Base-by-base conservation (phyloP, 2,888 invertebrate genomes). In the Ligdia adustata region DNA sequence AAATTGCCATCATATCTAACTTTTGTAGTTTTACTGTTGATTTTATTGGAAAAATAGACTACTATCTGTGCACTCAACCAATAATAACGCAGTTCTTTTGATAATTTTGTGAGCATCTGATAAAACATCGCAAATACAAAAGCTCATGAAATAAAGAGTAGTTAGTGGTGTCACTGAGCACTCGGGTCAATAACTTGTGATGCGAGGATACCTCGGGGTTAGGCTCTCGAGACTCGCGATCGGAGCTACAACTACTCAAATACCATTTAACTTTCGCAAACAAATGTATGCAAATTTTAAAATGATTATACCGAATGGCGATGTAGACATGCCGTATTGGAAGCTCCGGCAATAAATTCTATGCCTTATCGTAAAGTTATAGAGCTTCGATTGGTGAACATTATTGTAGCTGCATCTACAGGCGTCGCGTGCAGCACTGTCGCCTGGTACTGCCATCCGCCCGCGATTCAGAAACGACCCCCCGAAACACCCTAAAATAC, bases 391-490 rank as follows among this genome's bases (percentile, higher is more conserved):
- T 77, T 75, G 64, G 72, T 69, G 64, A 67, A 67, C 68, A 55
- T 59, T 61, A 16, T 71, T 55, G 60, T 72, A 64, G 87, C 81
- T 87, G 84, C 87, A 48, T 48, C 42, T 20, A 48, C 46, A 83
- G 69, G 40, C 44, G 79, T 86, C 90, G 88, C 89, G 89, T 89
- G 89, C 82, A 82, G 69, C 67, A 62, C 61, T 52, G 58, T 80
- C 69, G 88, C 90, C 92, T 92, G 92, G 92, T 76, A 92, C 92
- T 77, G 72, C 84, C 87, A 79, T 71, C 79, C 59, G 48, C 80
- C 71, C 69, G 67, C 72, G 64, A 64, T 71, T 73, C 76, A 76
- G 81, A 75, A 82, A 82, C 79, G 80, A 76, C 84, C 80, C 77
- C 76, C 74, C 49, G 78, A 34, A 75, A 73, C 74, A 69, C 73